phyloP scores from a whole-genome alignment of 2,797 vertebrate species.

The Menidia menidia region DNA sequence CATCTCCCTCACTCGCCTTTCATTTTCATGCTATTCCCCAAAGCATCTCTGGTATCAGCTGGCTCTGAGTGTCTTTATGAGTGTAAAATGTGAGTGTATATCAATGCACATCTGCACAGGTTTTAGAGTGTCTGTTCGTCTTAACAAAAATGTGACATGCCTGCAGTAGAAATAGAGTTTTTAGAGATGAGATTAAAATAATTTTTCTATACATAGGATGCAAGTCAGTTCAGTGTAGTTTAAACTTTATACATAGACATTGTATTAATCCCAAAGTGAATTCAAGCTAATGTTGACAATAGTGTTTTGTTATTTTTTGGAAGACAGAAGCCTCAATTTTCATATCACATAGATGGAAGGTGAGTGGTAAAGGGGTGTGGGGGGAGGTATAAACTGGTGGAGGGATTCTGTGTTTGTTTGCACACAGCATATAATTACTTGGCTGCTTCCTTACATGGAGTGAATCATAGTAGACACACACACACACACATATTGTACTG shows the following conservation, averaged over 20 bases:
- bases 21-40: constrained; percentile 58
- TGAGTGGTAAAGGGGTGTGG: constrained; percentile 4
- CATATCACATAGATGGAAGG: not conserved
- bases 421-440: constrained; percentile 71
- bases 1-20: constrained; percentile 49
- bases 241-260: no score
- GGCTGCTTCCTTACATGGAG: constrained; percentile 54
- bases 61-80: constrained; percentile 22
- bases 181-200: not conserved
- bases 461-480: constrained; percentile 60
- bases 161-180: constrained; percentile 1
- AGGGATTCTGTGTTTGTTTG: constrained; percentile 60
- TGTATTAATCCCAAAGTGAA: no score
- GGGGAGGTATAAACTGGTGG: constrained; percentile 8
- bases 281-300: not conserved
- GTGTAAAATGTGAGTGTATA: constrained; percentile 9
- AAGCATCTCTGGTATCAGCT: constrained; percentile 57
- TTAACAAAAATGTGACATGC: constrained; percentile 6
- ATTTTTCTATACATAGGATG: constrained; percentile 1
- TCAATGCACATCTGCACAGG: constrained; percentile 7
- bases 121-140: not conserved
- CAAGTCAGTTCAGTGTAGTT: not conserved
- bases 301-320: not conserved
- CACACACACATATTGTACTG: constrained; percentile 49
- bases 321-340: constrained; percentile 14